Evolutionary conservation across 2,888 invertebrate species (phyloP).

Genomic region (Eucriotettix oculatus): DNA sequence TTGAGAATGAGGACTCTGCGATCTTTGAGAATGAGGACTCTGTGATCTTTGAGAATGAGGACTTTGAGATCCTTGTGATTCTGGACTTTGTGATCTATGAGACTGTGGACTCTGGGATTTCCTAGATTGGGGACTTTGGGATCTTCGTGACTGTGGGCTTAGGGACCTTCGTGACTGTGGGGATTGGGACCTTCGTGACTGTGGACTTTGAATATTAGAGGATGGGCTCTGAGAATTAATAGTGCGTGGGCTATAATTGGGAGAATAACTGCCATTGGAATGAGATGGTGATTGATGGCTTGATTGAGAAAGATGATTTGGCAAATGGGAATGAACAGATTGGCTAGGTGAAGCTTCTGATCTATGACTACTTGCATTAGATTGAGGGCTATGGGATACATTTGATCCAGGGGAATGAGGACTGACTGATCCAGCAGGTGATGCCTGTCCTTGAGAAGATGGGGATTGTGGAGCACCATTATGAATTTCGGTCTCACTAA

Average conservation of each 20-base stretch:
- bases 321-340: conserved; percentile 7
- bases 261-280: neutral
- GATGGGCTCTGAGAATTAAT: conserved; percentile 14
- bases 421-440: conserved; percentile 14
- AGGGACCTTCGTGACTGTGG: conserved; percentile 6
- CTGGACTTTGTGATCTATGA: conserved; percentile 17
- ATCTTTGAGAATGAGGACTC: conserved; percentile 17
- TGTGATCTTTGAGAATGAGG: conserved; percentile 21
- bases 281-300: neutral
- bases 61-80: conserved; percentile 18
- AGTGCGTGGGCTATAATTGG: conserved; percentile 8
- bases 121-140: conserved; percentile 9
- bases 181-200: conserved; percentile 8
- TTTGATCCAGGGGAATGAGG: neutral
- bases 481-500: conserved; percentile 5
- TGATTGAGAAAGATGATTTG: neutral
- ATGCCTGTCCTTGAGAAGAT: conserved; percentile 14
- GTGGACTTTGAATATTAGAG: conserved; percentile 12
- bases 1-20: no score
- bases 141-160: conserved; percentile 6
- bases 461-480: conserved; percentile 10
- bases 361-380: conserved; percentile 14
- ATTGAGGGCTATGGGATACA: conserved; percentile 15
- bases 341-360: conserved; percentile 16
- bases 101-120: conserved; percentile 16